phyloP scores from a whole-genome alignment of 2,113 vertebrate genomes.

The Argyrosomus japonicus region DNA sequence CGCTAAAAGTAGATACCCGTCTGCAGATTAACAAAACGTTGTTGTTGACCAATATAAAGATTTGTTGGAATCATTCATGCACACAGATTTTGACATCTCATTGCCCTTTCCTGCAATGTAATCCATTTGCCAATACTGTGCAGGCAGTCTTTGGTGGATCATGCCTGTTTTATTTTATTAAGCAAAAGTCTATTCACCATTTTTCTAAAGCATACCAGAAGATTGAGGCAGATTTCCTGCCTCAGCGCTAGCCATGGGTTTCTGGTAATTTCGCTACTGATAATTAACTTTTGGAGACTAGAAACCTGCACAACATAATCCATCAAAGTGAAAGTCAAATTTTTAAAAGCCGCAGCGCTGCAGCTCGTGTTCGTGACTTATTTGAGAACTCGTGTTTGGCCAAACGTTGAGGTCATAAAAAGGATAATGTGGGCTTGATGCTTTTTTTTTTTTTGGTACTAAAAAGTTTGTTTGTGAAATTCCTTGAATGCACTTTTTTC shows the following conservation, averaged over 20 bases:
- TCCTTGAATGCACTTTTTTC: slow-evolving; percentile 13
- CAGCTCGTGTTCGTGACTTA: neutral
- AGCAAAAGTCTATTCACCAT: neutral
- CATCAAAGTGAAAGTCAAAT: neutral
- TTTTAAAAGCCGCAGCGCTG: neutral
- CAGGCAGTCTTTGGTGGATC: neutral
- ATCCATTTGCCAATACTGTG: neutral
- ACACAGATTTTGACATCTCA: neutral
- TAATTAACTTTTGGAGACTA: slow-evolving; percentile 5
- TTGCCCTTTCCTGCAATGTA: neutral
- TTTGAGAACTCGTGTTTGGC: neutral
- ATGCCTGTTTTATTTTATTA: neutral
- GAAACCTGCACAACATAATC: slow-evolving; percentile 26
- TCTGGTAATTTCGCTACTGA: slow-evolving; percentile 9
- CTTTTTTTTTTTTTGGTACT: neutral
- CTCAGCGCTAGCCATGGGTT: neutral
- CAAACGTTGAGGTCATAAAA: slow-evolving; percentile 21
- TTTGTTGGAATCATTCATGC: neutral
- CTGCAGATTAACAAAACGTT: neutral
- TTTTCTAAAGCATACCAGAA: neutral
- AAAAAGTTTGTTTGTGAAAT: neutral
- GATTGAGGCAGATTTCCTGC: neutral
- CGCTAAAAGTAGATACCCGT: neutral
- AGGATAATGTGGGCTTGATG: neutral
- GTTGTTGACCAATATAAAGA: neutral